These are phyloP conservation scores for Rhabdornis inornatus DNA, from an alignment of 2,113 vertebrate species.

Conservation along the genomic window DNA sequence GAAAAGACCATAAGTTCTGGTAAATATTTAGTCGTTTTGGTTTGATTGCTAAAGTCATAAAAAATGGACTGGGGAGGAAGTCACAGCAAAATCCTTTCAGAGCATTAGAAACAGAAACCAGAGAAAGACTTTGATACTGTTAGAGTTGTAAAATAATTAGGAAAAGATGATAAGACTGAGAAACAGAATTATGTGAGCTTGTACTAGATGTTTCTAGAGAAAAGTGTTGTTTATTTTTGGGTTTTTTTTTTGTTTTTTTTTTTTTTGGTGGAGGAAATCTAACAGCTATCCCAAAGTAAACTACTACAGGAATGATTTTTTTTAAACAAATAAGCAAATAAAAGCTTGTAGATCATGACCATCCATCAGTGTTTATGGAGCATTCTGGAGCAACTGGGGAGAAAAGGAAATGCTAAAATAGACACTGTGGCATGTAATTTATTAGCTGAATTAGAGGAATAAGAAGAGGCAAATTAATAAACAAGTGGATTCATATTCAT, in stretches of 20 bases:
- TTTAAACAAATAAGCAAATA: background rate
- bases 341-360: background rate
- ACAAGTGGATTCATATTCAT: background rate
- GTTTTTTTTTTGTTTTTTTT: background rate
- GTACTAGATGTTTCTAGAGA: background rate
- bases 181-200: background rate
- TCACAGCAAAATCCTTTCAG: background rate
- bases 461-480: background rate
- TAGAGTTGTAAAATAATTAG: background rate
- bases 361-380: background rate
- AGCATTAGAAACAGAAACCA: background rate
- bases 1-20: accelerated
- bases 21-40: background rate
- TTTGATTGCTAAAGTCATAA: background rate
- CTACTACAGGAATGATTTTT: background rate
- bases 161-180: background rate
- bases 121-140: background rate
- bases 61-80: background rate
- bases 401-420: background rate
- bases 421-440: background rate
- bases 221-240: background rate
- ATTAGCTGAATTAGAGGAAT: background rate
- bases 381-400: background rate
- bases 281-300: background rate
- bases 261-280: background rate